Evolutionary conservation across 2,888 invertebrate species (phyloP).

Genomic region (Allolobophora icterica): DNA sequence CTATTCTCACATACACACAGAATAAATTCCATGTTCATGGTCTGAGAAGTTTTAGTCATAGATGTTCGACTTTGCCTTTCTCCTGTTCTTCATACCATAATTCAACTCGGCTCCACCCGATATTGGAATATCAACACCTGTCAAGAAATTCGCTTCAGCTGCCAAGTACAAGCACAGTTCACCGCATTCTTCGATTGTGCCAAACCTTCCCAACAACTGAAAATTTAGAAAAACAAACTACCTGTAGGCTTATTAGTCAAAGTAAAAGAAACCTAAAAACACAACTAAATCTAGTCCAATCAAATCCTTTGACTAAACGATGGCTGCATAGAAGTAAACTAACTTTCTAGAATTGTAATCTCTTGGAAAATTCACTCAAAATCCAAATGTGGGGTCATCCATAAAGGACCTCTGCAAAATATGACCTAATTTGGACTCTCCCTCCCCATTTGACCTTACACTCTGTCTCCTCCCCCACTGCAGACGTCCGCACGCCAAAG

Average conservation of each 20-base stretch:
- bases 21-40: not conserved
- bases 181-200: constrained; percentile 61
- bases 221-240: constrained; percentile 27
- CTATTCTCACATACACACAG: not conserved
- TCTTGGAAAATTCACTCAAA: not conserved
- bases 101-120: constrained; percentile 63
- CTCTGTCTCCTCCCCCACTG: too few species aligned
- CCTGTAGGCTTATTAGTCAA: not conserved
- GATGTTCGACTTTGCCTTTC: not conserved
- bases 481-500: too few species aligned
- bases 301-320: not conserved
- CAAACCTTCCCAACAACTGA: constrained; percentile 61
- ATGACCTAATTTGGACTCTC: too few species aligned
- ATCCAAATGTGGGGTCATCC: too few species aligned
- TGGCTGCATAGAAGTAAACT: not conserved
- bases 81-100: constrained; percentile 52
- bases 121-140: constrained; percentile 61
- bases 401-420: too few species aligned
- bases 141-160: constrained; percentile 63
- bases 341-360: not conserved
- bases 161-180: constrained; percentile 61
- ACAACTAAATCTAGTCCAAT: not conserved
- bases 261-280: not conserved
- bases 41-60: constrained; percentile 11
- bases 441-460: too few species aligned